Evolutionary conservation across 2,797 vertebrate species (phyloP), one percentile per base, ranked within the genome.

Genomic region (Lateolabrax maculatus): DNA sequence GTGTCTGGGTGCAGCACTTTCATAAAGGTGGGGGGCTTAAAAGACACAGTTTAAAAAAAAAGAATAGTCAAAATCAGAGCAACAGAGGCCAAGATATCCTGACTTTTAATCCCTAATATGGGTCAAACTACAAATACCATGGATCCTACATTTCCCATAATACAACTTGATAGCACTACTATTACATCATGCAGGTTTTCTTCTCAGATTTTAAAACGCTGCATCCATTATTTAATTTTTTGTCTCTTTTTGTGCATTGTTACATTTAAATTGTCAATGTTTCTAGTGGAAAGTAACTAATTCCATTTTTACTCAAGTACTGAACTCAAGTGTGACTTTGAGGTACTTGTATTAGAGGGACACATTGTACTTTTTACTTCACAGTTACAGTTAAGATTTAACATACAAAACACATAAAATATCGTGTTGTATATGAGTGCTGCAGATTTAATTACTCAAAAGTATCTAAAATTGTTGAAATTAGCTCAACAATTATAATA

Each of bases 91-190:
- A 9, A 44, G 16, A 39, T 19, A 6, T 13, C 7, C 11, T 37
- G n/a, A 46, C 5, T 52, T 69, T 34, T n/a, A 37, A 9, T 29
- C 18, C 21, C 9, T 29, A 1, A 12, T 18, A 1, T 16, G 12
- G 6, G 8, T 52, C 49, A 39, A 53, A 2, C 52, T 25, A 41
- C 23, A 25, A 15, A 46, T 29, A 31, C 1, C 16, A 15, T 46
- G 8, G 4, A 52, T 34, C 21, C 44, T 9, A 29, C 70, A 69
- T 48, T 48, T 60, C 53, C 48, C 65, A 71, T 21, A 15, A 70
- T 60, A 64, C 51, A 77, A 8, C 52, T 5, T 3, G 34, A 51
- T 16, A n/a, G 6, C 0, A 55, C 31, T 23, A 27, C 37, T 1
- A 18, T 43, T 49, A 43, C 25, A n/a, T 52, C 6, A 53, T 27